A percentile compares a stretch with the other conserved stretches of the same genome.
phyloP scores from a whole-genome alignment of 1,140 invertebrate species.

The Drosophila nebulosa region DNA sequence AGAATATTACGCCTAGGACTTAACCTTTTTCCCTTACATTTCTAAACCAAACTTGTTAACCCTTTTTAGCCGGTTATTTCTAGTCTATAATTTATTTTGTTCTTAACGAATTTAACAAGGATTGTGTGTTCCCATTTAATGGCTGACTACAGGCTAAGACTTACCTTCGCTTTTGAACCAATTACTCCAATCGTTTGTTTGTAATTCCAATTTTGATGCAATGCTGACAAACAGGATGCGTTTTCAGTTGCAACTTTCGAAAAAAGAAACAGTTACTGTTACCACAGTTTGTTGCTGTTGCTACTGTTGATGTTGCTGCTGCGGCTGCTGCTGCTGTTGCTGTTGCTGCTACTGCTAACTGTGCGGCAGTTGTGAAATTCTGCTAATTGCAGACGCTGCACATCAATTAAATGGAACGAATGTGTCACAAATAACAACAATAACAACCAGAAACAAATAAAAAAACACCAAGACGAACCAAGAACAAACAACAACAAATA shows the following conservation, averaged over 20 bases:
- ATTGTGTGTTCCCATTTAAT: background rate
- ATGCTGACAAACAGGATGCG: slow-evolving; percentile 66
- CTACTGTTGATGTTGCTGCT: slow-evolving; percentile 13
- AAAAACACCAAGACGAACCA: too few species aligned
- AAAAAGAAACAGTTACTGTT: slow-evolving; percentile 51
- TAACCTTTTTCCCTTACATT: too few species aligned
- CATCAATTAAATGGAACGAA: slow-evolving; percentile 43
- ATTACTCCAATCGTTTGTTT: slow-evolving; percentile 45
- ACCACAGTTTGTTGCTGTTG: slow-evolving; percentile 2
- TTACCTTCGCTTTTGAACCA: slow-evolving; percentile 44
- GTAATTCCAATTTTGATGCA: slow-evolving; percentile 38
- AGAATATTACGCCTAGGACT: too few species aligned
- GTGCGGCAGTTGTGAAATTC: slow-evolving; percentile 2
- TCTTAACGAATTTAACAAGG: too few species aligned
- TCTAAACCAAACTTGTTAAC: too few species aligned
- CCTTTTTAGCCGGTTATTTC: too few species aligned
- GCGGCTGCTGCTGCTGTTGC: slow-evolving; percentile 15
- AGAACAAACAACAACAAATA: slow-evolving; percentile 20
- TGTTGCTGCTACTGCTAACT: background rate
- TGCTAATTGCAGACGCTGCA: slow-evolving; percentile 33
- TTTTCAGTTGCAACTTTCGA: slow-evolving; percentile 62
- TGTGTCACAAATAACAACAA: background rate
- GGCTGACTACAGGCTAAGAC: slow-evolving; percentile 16
- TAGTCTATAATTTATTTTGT: too few species aligned
- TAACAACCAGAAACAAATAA: slow-evolving; percentile 21